Conservation (phyloP, 2,113 vertebrate genomes). For the Varanus komodoensis region DNA sequence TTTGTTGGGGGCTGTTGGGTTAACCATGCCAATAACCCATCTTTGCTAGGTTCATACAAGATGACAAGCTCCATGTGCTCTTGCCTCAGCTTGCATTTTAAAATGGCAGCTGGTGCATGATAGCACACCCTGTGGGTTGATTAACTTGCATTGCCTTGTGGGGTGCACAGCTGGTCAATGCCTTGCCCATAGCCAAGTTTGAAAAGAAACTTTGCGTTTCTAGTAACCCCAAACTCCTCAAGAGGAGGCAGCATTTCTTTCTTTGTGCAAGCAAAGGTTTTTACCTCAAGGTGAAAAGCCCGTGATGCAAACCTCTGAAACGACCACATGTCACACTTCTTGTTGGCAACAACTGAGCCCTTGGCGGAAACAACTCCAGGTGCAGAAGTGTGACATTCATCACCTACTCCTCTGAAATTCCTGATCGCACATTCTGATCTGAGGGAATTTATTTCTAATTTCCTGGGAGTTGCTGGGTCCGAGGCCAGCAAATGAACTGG, state of each 20-base stretch:
- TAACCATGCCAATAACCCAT: too few species aligned
- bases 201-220: not conserved
- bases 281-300: not conserved
- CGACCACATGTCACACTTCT: not conserved
- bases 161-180: too few species aligned
- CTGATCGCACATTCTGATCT: not conserved
- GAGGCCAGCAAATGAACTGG: not conserved
- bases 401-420: too few species aligned
- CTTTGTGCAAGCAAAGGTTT: not conserved
- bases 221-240: not conserved
- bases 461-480: not conserved
- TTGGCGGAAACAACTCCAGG: not conserved
- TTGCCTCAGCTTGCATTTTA: too few species aligned
- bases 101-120: too few species aligned
- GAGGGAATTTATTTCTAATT: not conserved
- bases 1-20: too few species aligned
- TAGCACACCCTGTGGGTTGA: fast-evolving
- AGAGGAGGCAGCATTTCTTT: not conserved
- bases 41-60: too few species aligned
- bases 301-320: not conserved
- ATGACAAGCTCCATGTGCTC: too few species aligned
- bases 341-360: not conserved
- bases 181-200: too few species aligned
- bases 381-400: too few species aligned
- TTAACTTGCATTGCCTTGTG: too few species aligned